A percentile compares a stretch with the other conserved stretches of the same genome.
Conservation (phyloP, 2,113 vertebrate species). For the Ammospiza nelsoni region DNA sequence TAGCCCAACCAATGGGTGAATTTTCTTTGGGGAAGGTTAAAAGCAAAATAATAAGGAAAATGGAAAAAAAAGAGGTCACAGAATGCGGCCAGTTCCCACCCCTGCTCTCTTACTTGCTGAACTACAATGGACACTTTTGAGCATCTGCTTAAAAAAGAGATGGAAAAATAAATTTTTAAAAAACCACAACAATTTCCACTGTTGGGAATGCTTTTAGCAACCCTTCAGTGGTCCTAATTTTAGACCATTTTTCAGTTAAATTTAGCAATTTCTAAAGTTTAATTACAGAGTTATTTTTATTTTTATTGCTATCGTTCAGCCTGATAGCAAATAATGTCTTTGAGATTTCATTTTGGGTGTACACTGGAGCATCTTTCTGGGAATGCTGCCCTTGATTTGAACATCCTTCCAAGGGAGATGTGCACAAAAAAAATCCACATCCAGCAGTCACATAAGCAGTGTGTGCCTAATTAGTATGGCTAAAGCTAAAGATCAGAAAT, state of each 20-base stretch:
- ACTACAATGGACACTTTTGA: background rate
- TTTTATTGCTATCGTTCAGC: background rate
- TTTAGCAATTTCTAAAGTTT: background rate
- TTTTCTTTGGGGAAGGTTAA: background rate
- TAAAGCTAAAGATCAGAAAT: background rate
- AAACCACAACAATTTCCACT: background rate
- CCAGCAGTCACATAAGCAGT: background rate
- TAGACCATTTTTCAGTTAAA: background rate
- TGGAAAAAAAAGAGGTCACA: background rate
- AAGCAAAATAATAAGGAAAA: background rate
- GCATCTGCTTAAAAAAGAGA: background rate
- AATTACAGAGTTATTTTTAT: background rate
- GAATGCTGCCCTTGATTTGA: background rate
- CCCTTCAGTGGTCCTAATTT: background rate
- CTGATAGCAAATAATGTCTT: background rate
- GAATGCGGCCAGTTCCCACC: background rate
- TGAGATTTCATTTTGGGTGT: background rate
- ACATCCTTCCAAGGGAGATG: background rate
- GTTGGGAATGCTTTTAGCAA: background rate
- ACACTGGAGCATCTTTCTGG: background rate
- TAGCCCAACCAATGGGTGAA: background rate
- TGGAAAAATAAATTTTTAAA: background rate
- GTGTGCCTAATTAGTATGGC: background rate
- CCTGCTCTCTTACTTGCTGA: background rate
- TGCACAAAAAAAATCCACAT: background rate